Conservation (phyloP, 2,888 invertebrate species). For the Lamellibrachia satsuma region DNA sequence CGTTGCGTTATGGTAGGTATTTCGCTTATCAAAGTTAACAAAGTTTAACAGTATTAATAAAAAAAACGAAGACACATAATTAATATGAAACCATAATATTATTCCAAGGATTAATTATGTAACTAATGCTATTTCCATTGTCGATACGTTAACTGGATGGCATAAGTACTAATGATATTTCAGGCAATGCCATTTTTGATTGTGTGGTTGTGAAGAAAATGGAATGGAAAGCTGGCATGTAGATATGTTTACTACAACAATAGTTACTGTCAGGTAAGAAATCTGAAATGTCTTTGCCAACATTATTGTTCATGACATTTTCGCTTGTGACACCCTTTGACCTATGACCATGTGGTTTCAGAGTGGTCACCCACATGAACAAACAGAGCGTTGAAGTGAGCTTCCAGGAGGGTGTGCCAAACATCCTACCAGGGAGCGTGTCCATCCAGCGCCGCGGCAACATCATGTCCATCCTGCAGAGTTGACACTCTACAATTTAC, state of each 20-base stretch:
- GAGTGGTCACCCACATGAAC: slow-evolving; percentile 49
- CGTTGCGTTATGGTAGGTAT: too few relatives aligned
- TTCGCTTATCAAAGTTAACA: too few relatives aligned
- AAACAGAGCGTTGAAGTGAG: slow-evolving; percentile 74
- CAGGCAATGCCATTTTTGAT: too few relatives aligned
- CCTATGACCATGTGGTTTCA: slow-evolving; percentile 33
- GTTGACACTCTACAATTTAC: neutral
- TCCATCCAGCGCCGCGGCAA: slow-evolving; percentile 76
- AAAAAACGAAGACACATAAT: too few relatives aligned
- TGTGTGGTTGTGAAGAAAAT: neutral
- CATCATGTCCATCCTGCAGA: slow-evolving; percentile 71
- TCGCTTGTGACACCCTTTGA: neutral
- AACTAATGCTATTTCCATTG: too few relatives aligned
- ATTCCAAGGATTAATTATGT: too few relatives aligned
- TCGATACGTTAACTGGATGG: too few relatives aligned
- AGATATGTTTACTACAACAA: neutral
- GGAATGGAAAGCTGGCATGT: neutral
- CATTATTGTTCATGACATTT: neutral
- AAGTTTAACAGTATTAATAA: too few relatives aligned
- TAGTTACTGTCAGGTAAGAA: too few relatives aligned
- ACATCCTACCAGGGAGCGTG: slow-evolving; percentile 75
- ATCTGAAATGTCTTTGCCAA: neutral
- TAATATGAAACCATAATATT: too few relatives aligned
- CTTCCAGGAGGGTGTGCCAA: slow-evolving; percentile 76
- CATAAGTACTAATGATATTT: too few relatives aligned